Base-by-base conservation (phyloP, 2,797 vertebrate genomes). In the Diplodus puntazzo region DNA sequence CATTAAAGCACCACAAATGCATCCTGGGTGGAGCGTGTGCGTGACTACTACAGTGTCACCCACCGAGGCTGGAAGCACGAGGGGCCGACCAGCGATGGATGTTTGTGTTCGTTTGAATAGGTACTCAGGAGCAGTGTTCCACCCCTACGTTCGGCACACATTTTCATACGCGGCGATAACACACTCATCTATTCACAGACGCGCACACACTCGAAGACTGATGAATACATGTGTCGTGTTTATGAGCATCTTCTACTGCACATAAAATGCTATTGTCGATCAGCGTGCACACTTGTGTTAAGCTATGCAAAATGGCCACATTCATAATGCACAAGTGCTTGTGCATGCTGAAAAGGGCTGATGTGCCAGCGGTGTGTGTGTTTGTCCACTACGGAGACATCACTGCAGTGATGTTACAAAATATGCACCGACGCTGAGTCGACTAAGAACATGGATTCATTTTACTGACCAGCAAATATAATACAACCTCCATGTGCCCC, bases 41-140 rank as follows among this genome's bases (percentile, higher is more conserved):
- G 69, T 90, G 89, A 86, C 85, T 88, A 89, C 88, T 76, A 89
- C 86, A 87, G 80, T 73, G 74, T 90, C 87, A 84, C 91, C 85
- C 86, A 86, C 80, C 80, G 86, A 90, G 86, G 92, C 82, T 88
- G 86, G 78, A 81, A 89, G 82, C 81, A 85, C 4, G 54, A 88
- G 89, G 83, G 87, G 88, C 87, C 75, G 63, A 81, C 73, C 84
- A 68, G 81, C 80, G 75, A 90, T 90, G 91, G 89, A 89, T 94
- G 90, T 92, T 93, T 91, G 89, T 92, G 89, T 90, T 94, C 79
- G 88, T 94, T 93, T 94, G 81, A 94, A 93, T 86, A 90, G 90
- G 86, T 86, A 90, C 92, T 95, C 87, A 92, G 85, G 74, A 85
- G 72, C 77, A 46, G 80, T 81, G 87, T 82, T 79, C 64, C 80